Evolutionary conservation across 2,888 invertebrate genomes (phyloP), one percentile per base, ranked within the genome.

Genomic region (Xestia xanthographa): DNA sequence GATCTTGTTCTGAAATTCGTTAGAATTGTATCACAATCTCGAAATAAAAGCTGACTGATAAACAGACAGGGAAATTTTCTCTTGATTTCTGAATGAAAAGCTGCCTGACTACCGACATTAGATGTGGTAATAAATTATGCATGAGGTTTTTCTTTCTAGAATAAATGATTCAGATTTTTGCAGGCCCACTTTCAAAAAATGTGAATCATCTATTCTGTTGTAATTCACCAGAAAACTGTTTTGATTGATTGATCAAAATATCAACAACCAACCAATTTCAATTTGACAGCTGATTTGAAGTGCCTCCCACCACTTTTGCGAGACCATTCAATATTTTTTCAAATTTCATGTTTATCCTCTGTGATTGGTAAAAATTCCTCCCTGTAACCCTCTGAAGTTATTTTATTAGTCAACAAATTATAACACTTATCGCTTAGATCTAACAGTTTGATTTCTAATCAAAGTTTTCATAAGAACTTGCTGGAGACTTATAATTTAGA

Each of bases 241-340:
- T 38, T 82, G 53, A 82, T 48, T 67, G 60, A 76, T 82, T 48
- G 62, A 66, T 82, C 53, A 66, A 82, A 79, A 79, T 29, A 67
- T 82, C 66, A 66, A 77, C 53, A 76, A 48, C 8, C 22, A 22
- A 48, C 56, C 53, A 50, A 45, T 29, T 17, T 3, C 1, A 1
- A 22, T 43, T 43, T 43, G 48, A 63, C 79, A 58, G 41, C 48
- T 12, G 20, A 58, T 48, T 62, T 77, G 11, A 77, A 65, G 17
- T 56, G n/a, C 34, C 9, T 20, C 14, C 29, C 41, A 65, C 38
- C 0, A n/a, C 43, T 56, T 11, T 11, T 48, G 20, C 12, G 26
- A 63, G 0, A 20, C 0, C n/a, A 20, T 29, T 20, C 38, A 72
- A 48, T 29, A 26, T 48, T 38, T 74, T 26, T 2, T 12, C 9